Conservation (phyloP, 1,140 invertebrate species). For the Zaprionus gabonicus region DNA sequence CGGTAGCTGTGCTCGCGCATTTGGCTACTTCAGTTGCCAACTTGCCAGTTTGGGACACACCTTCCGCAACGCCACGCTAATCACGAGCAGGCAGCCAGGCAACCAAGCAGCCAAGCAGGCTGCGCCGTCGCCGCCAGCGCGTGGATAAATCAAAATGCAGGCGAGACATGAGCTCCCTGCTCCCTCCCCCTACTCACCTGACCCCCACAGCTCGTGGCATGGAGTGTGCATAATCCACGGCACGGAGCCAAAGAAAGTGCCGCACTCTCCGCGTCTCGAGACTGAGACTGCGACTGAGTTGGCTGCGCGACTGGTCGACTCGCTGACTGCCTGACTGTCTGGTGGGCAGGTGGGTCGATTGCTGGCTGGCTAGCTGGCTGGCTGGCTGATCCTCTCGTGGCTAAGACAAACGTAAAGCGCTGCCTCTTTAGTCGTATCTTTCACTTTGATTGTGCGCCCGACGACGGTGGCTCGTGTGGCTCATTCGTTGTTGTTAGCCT, state of each 20-base stretch:
- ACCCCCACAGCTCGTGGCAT: conserved; percentile 1
- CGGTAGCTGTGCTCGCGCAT: conserved; percentile 52
- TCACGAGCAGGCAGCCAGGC: conserved; percentile 54
- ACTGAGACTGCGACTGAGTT: conserved; percentile 28
- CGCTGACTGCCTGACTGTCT: conserved; percentile 36
- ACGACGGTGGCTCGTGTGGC: conserved; percentile 51
- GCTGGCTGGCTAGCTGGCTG: conserved; percentile 47
- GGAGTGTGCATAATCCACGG: conserved; percentile 69
- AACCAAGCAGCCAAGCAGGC: conserved; percentile 23
- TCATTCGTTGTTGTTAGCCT: conserved; percentile 34
- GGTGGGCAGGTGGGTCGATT: conserved; percentile 34
- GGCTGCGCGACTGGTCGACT: conserved; percentile 20
- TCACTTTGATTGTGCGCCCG: conserved; percentile 76
- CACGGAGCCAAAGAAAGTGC: conserved; percentile 70
- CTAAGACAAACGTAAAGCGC: conserved; percentile 75
- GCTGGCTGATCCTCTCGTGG: conserved; percentile 60
- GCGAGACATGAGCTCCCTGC: conserved; percentile 51
- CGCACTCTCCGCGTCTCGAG: conserved; percentile 37
- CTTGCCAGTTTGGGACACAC: conserved; percentile 79
- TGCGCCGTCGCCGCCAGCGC: conserved; percentile 43
- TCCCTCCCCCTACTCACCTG: conserved; percentile 7
- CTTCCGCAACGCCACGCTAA: conserved; percentile 77
- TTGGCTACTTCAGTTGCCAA: conserved; percentile 77
- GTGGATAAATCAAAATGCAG: conserved; percentile 82
- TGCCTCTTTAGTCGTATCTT: conserved; percentile 79